These are phyloP conservation scores for Allophyes oxyacanthae DNA, from an alignment of 2,888 invertebrate species.

Conservation along the genomic window DNA sequence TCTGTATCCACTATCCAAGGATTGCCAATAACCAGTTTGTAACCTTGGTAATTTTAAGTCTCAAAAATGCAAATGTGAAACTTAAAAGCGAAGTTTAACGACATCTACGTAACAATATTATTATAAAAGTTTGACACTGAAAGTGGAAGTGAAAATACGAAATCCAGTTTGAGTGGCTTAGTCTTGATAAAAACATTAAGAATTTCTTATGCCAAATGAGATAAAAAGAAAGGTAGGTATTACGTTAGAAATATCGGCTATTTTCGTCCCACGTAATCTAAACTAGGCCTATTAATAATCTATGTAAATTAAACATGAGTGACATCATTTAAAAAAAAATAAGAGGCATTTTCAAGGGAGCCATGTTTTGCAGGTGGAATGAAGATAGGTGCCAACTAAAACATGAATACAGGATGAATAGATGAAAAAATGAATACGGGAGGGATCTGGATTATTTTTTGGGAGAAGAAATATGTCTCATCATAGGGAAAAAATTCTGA, in stretches of 20 bases:
- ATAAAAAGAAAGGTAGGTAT: slow-evolving; percentile 11
- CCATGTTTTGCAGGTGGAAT: no score
- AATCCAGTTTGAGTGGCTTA: slow-evolving; percentile 49
- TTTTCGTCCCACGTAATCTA: not conserved
- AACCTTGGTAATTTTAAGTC: not conserved
- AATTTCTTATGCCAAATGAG: slow-evolving; percentile 13
- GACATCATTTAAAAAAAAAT: no score
- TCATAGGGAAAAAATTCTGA: no score
- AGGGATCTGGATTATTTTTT: no score
- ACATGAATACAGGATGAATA: no score
- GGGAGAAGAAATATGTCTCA: no score
- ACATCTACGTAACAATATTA: slow-evolving; percentile 16
- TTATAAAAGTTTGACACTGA: slow-evolving; percentile 49
- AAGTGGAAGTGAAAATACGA: slow-evolving; percentile 50
- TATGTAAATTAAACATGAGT: no score
- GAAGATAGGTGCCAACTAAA: no score
- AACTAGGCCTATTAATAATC: not conserved
- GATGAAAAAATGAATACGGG: no score
- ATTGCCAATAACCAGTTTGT: not conserved
- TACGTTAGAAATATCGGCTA: slow-evolving; percentile 2
- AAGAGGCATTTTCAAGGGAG: no score
- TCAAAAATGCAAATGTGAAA: slow-evolving; percentile 25
- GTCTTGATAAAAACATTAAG: slow-evolving; percentile 27
- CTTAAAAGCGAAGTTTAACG: slow-evolving; percentile 5
- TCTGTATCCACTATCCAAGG: no score